Evolutionary conservation across 2,888 invertebrate genomes (phyloP).

Genomic region (Tryphoninae sp.): DNA sequence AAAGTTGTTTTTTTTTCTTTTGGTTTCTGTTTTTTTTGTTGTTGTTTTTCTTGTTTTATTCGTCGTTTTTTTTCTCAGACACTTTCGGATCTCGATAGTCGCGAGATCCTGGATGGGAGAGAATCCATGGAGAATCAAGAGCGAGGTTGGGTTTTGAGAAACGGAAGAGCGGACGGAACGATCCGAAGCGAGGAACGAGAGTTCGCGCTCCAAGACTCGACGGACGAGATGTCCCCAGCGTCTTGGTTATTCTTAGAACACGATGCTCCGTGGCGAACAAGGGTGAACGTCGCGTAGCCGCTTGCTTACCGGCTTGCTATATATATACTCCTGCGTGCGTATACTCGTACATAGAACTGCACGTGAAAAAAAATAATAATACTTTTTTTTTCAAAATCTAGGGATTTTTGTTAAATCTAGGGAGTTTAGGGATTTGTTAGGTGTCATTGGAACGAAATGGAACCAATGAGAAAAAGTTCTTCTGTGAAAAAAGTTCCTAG

Average conservation of each 20-base stretch:
- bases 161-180: conserved; percentile 13
- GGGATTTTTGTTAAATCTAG: background rate
- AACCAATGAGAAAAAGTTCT: background rate
- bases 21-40: background rate
- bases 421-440: background rate
- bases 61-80: background rate
- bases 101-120: background rate
- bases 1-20: background rate
- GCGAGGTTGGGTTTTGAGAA: background rate
- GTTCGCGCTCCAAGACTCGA: conserved; percentile 34
- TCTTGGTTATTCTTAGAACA: conserved; percentile 69
- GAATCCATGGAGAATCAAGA: background rate
- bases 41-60: conserved; percentile 1
- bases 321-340: background rate
- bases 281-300: conserved; percentile 76
- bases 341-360: background rate
- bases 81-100: background rate
- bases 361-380: background rate
- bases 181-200: conserved; percentile 42
- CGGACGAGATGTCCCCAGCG: conserved; percentile 49
- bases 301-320: conserved; percentile 27
- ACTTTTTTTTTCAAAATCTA: background rate
- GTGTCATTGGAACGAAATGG: no score
- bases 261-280: conserved; percentile 75
- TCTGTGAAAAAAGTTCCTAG: background rate